Evolutionary conservation across 2,888 invertebrate genomes (phyloP), one percentile per base, ranked within the genome.

Genomic region (Glomeris marginata): DNA sequence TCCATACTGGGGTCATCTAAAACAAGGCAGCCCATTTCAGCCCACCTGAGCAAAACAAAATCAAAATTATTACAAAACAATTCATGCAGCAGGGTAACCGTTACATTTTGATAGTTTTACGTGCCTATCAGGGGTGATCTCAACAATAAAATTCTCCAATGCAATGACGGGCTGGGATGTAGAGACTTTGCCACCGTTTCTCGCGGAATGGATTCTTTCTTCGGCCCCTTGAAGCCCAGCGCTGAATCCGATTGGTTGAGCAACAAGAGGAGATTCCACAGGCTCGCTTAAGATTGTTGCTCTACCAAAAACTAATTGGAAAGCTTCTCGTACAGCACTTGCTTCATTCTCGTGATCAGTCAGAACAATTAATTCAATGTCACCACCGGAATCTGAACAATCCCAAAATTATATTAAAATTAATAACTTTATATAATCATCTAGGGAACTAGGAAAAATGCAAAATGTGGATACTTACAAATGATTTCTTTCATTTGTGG

Each of bases 401-500:
- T 58, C 15, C 21, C 42, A 37, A 20, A 2, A 6, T n/a, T 6
- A n/a, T 6, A 4, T 43, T 43, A n/a, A n/a, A n/a, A n/a, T n/a
- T n/a, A n/a, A n/a, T n/a, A n/a, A n/a, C n/a, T 50, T 48, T 13
- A 20, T 18, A 42, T 18, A 11, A 13, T 11, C 15, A 16, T 8
- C 10, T 10, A 41, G 41, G 11, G 10, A 41, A 13, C n/a, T 20
- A n/a, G 18, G 21, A 2, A n/a, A 18, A 18, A 21, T 20, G 11
- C 43, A 41, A 16, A 8, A 16, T 42, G 22, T 2, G 6, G 18
- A 5, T 6, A 75, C 79, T 74, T 72, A 86, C 86, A 77, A 57
- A 86, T 76, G 61, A 83, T 81, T 67, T 86, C 84, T 63, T 79
- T 81, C 87, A 87, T 88, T 65, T 87, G 86, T 15, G 87, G 87